Percentiles rank a stretch among this genome's conserved stretches.
phyloP scores from a whole-genome alignment of 2,888 invertebrate genomes.

The Uloborus plumipes region DNA sequence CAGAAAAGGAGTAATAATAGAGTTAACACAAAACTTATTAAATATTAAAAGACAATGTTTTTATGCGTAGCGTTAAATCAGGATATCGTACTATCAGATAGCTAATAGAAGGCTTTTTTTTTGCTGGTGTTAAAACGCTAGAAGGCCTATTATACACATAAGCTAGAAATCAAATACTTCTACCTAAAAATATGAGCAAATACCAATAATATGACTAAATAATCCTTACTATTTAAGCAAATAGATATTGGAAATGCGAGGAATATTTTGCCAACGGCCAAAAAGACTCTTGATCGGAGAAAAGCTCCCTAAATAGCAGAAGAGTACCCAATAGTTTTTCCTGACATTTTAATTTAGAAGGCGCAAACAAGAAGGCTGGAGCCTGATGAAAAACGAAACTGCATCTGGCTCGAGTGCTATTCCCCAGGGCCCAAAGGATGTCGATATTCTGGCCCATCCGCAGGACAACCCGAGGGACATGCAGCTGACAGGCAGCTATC shows the following conservation, averaged over 20 bases:
- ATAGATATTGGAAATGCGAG: conserved; percentile 4
- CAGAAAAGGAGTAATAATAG: too few relatives aligned
- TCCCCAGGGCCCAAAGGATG: conserved; percentile 38
- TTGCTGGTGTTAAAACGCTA: too few relatives aligned
- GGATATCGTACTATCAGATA: too few relatives aligned
- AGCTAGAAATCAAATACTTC: too few relatives aligned
- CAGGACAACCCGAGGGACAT: conserved; percentile 28
- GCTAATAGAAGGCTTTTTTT: too few relatives aligned
- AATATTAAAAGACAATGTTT: too few relatives aligned
- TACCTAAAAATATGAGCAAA: too few relatives aligned
- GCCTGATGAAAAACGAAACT: conserved; percentile 46
- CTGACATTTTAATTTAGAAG: conserved; percentile 59
- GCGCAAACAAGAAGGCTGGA: conserved; percentile 34
- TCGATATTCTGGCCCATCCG: conserved; percentile 36
- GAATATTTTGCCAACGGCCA: conserved; percentile 1
- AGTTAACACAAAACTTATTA: too few relatives aligned
- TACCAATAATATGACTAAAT: too few relatives aligned
- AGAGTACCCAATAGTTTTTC: conserved; percentile 16
- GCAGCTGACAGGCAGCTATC: conserved; percentile 46
- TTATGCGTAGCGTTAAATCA: too few relatives aligned
- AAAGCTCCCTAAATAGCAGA: conserved; percentile 4
- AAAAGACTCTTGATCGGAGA: not conserved
- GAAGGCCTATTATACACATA: too few relatives aligned
- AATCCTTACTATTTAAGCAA: not conserved
- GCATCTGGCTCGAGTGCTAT: not conserved